phyloP scores from a whole-genome alignment of 2,113 vertebrate genomes.

The Cyanoderma ruficeps region DNA sequence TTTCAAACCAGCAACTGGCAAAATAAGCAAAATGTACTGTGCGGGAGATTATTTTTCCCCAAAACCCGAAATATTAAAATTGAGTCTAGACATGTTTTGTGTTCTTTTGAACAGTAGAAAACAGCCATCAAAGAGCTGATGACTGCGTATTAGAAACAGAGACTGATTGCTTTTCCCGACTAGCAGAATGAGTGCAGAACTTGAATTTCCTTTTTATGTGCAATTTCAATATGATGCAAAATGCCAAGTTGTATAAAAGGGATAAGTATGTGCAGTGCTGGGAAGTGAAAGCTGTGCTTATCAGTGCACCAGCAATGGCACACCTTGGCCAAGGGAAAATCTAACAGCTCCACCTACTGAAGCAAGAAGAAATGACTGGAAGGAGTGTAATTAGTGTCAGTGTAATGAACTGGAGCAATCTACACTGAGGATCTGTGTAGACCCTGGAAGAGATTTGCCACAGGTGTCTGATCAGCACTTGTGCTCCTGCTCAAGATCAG shows the following conservation, averaged over 20 bases:
- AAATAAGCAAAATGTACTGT: background rate
- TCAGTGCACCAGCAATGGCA: background rate
- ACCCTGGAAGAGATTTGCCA: background rate
- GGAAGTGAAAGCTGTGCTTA: background rate
- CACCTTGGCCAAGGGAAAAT: background rate
- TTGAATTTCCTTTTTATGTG: background rate
- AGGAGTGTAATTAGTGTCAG: background rate
- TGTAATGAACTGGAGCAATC: background rate
- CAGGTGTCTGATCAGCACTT: background rate
- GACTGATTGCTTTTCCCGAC: background rate
- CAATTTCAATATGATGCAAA: background rate
- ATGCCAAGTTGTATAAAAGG: background rate
- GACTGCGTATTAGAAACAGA: background rate
- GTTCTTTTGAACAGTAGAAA: background rate
- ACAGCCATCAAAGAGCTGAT: background rate
- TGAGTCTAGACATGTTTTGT: background rate
- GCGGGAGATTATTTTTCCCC: background rate
- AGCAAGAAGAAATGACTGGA: background rate
- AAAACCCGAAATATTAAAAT: background rate
- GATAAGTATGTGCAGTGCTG: background rate
- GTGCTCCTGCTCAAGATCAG: background rate
- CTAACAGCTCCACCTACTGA: constrained; percentile 25
- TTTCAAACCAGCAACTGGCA: background rate
- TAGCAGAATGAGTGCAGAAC: background rate
- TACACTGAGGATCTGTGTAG: background rate